Percentiles rank a stretch among this genome's conserved stretches.
Evolutionary conservation across 2,888 invertebrate species (phyloP).

Genomic region (Galerucella pusilla): DNA sequence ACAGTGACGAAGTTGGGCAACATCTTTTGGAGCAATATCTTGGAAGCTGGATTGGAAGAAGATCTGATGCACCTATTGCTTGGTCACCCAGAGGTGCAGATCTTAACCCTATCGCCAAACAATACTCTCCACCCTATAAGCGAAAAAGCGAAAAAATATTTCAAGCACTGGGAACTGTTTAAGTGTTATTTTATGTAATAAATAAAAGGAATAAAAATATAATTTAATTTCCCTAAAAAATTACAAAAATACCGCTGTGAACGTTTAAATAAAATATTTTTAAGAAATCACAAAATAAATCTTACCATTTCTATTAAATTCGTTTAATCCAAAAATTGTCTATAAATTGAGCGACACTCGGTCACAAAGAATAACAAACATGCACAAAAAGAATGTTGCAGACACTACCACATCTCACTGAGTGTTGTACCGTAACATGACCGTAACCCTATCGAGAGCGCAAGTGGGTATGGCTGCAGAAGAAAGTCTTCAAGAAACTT

Average conservation of each 20-base stretch:
- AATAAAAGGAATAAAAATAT: too few species aligned
- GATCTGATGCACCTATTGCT: not conserved
- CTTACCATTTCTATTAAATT: constrained; percentile 10
- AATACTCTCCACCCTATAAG: too few species aligned
- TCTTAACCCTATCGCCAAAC: not conserved
- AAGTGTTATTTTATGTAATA: too few species aligned
- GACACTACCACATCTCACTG: constrained; percentile 45
- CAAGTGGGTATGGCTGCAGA: constrained; percentile 46
- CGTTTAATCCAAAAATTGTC: constrained; percentile 18
- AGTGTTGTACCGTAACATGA: constrained; percentile 29
- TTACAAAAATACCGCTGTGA: too few species aligned
- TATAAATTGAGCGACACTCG: constrained; percentile 6
- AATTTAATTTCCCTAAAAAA: too few species aligned
- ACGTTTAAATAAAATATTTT: too few species aligned
- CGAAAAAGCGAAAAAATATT: too few species aligned
- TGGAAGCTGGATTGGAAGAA: not conserved
- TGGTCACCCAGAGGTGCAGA: not conserved
- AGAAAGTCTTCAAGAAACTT: constrained; percentile 54
- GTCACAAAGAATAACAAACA: constrained; percentile 18
- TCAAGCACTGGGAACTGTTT: too few species aligned
- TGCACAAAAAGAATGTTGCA: constrained; percentile 38
- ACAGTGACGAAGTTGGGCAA: not conserved
- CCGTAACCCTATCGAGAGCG: constrained; percentile 29
- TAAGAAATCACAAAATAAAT: not conserved
- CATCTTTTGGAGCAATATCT: not conserved